Percentiles rank a stretch among this genome's conserved stretches.
Conservation (phyloP, 2,888 invertebrate species). For the Synergus umbraculus region DNA sequence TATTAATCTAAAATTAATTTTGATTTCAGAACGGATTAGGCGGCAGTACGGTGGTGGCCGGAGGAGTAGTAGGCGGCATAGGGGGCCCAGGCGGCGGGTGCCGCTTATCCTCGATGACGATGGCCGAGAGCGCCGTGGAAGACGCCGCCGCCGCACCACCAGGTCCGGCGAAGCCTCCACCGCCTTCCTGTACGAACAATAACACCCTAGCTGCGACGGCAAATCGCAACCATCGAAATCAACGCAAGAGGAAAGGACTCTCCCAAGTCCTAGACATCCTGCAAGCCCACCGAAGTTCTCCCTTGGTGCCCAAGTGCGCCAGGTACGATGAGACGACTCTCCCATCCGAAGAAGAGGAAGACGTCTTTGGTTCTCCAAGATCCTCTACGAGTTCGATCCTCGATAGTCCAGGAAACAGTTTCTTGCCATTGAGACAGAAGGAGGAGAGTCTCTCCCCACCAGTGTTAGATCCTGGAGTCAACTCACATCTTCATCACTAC, state of each 20-base stretch:
- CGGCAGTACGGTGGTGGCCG: constrained; percentile 75
- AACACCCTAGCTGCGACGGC: constrained; percentile 82
- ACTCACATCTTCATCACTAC: constrained; percentile 62
- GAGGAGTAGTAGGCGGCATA: constrained; percentile 74
- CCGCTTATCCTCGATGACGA: constrained; percentile 82
- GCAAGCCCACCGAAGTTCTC: constrained; percentile 76
- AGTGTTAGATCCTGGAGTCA: constrained; percentile 44
- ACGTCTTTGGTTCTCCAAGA: constrained; percentile 73
- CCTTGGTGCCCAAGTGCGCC: constrained; percentile 77
- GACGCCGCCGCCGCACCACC: constrained; percentile 81
- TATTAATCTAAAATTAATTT: constrained; percentile 33
- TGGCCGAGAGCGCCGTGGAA: constrained; percentile 85
- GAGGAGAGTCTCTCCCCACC: constrained; percentile 64
- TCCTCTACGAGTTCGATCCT: constrained; percentile 71
- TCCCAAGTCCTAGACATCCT: constrained; percentile 90
- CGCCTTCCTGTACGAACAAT: constrained; percentile 79
- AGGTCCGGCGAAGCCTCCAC: constrained; percentile 77
- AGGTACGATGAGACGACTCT: constrained; percentile 66
- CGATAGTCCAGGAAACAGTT: constrained; percentile 77
- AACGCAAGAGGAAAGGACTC: constrained; percentile 87
- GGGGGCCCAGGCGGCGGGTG: constrained; percentile 78
- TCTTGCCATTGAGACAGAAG: constrained; percentile 80
- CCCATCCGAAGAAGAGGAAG: constrained; percentile 71
- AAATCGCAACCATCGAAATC: constrained; percentile 83
- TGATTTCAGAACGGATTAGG: constrained; percentile 74